These are phyloP conservation scores for Lithobates pipiens DNA, from an alignment of 2,797 vertebrate genomes.

Conservation along the genomic window DNA sequence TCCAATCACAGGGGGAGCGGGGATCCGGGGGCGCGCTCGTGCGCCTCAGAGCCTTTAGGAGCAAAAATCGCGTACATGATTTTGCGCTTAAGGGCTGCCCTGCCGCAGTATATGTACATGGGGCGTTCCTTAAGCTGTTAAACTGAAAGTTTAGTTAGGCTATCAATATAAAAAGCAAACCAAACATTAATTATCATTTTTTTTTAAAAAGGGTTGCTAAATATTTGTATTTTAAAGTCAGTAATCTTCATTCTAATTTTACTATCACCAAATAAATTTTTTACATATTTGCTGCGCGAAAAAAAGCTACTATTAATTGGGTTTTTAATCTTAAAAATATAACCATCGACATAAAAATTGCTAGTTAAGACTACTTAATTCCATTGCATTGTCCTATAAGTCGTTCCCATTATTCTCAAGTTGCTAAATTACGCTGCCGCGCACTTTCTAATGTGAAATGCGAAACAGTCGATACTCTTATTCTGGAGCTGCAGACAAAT, in stretches of 20 bases:
- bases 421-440: constrained; percentile 63
- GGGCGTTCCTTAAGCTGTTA: too few species aligned
- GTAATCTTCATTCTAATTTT: not conserved
- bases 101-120: too few species aligned
- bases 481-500: constrained; percentile 61
- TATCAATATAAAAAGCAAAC: not conserved
- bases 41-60: too few species aligned
- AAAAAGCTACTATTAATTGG: constrained; percentile 3
- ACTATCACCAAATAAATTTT: constrained; percentile 1
- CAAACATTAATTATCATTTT: not conserved
- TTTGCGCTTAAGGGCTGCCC: too few species aligned
- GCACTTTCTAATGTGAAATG: constrained; percentile 63
- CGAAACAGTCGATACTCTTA: constrained; percentile 66
- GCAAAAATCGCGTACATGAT: too few species aligned
- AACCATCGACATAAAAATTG: constrained; percentile 19
- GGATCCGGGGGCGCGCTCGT: too few species aligned
- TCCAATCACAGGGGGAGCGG: too few species aligned
- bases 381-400: constrained; percentile 46
- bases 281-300: not conserved
- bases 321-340: constrained; percentile 47
- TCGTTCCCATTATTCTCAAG: constrained; percentile 52
- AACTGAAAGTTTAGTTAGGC: too few species aligned
- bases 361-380: constrained; percentile 36
- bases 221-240: not conserved
- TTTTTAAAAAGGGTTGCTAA: too few species aligned